Evolutionary conservation across 2,888 invertebrate species (phyloP), one percentile per base, ranked within the genome.

Genomic region (Nipponacmea schrenckii): DNA sequence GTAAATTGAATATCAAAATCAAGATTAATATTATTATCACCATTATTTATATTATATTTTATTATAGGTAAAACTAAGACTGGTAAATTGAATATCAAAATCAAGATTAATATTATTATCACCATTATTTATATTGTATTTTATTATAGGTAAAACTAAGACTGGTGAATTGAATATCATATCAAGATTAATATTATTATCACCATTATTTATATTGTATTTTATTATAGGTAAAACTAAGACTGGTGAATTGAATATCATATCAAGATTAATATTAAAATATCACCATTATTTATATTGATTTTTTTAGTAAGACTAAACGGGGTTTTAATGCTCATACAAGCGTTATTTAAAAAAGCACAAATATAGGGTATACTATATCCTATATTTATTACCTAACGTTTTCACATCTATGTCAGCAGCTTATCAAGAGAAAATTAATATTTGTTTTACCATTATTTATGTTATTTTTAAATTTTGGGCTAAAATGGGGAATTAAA

Each of bases 151-250:
- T 48, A 87, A 87, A 76, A 97, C 98, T 39, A 98, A 98, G 90
- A 97, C 97, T 87, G 99, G 99, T 44, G 99, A 99, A 90, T 91
- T 99, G 26, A 98, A 98, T 0, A 93, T 99, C 74, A 92, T 98
- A 0, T 93, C 92, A 79, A 92, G 92, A 83, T 92, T 98, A 70
- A 93, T 93, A 80, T 91, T 99, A 63, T 91, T 99, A 7, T 95
- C 98, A 15, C 99, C 99, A n/a, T n/a, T n/a, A n/a, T n/a, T n/a
- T n/a, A n/a, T n/a, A n/a, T n/a, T n/a, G n/a, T n/a, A n/a, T n/a
- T n/a, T 8, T 39, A 10, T 39, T 39, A 39, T 39, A 74, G 90
- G 90, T 86, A 87, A 87, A 76, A 97, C 98, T 39, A 98, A 98
- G 90, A 97, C 97, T 87, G 99, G 99, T 44, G 99, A 99, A 90